Evolutionary conservation across 92 coral and sea anemone species (phyloP), one percentile per base, ranked within the genome.

Genomic region (Muricea muricata): DNA sequence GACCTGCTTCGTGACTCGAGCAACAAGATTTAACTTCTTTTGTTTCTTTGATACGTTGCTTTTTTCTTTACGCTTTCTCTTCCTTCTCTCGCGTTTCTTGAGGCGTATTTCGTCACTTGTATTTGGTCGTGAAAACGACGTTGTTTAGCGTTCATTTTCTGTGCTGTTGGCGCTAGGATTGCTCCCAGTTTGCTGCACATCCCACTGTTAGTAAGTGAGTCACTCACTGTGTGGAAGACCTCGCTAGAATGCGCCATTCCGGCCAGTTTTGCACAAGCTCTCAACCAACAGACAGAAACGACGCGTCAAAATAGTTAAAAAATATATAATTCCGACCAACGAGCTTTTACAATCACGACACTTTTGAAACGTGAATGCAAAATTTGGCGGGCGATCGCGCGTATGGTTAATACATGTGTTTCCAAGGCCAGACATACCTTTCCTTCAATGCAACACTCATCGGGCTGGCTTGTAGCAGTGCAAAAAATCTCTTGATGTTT

Each of bases 211-310:
- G 83, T 65, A 78, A 78, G 83, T 78, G 83, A 11, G 83, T 40
- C 83, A 78, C 83, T 78, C 83, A 40, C 72, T 33, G 71, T 52
- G 83, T 78, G 70, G 71, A 35, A 63, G 42, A 78, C 70, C 83
- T 35, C 70, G 70, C 83, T 45, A 78, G 54, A 78, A 78, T 78
- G 83, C 71, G 70, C 83, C 83, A 78, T 78, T 78, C 72, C 83
- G 52, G 71, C 83, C 71, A 47, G 78, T 20, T 72, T 72, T 72
- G 29, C 78, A 40, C 41, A 72, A 72, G 29, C 78, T 72, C 78
- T 35, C 78, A 72, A 68, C 78, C 78, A 72, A 18, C 78, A 72
- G 26, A 39, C 56, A 72, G 55, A 5, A 72, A 17, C 78, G 20
- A 28, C 7, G 71, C 4, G 6, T 1, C 7, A 47, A 6, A 2